These are phyloP conservation scores for Corythaixoides concolor DNA, from an alignment of 2,113 vertebrate genomes.

Conservation along the genomic window DNA sequence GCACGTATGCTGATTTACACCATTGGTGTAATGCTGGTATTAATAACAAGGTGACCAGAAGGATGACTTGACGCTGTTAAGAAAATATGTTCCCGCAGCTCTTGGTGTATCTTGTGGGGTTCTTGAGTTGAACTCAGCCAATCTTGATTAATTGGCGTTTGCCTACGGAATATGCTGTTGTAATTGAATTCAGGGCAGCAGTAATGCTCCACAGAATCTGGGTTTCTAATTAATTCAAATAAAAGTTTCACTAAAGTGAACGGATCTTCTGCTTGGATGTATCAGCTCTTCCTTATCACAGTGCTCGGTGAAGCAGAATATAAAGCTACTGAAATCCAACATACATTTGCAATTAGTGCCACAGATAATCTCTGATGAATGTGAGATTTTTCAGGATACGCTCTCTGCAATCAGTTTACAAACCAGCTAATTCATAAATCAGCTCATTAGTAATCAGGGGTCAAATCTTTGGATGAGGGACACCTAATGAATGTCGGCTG, in stretches of 20 bases:
- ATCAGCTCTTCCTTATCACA: not conserved
- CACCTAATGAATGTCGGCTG: not conserved
- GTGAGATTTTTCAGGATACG: not conserved
- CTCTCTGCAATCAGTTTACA: not conserved
- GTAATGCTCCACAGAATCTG: not conserved
- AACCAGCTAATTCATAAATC: not conserved
- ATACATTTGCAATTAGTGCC: not conserved
- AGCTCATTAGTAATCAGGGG: not conserved
- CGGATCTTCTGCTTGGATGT: not conserved
- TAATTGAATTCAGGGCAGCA: not conserved
- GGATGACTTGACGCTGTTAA: not conserved
- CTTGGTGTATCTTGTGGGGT: not conserved
- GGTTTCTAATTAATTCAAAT: not conserved
- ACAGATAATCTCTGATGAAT: not conserved
- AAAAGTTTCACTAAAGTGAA: not conserved
- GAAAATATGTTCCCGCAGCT: not conserved
- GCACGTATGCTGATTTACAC: accelerated
- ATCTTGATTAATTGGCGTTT: not conserved
- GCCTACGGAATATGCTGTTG: not conserved
- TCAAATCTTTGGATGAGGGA: not conserved
- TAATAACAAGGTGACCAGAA: not conserved
- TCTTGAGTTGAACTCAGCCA: not conserved
- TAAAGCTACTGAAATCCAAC: not conserved
- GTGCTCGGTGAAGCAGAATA: not conserved
- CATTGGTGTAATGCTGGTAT: not conserved